Evolutionary conservation across 1,140 invertebrate genomes (phyloP).

Genomic region (Drosophila carrolli): DNA sequence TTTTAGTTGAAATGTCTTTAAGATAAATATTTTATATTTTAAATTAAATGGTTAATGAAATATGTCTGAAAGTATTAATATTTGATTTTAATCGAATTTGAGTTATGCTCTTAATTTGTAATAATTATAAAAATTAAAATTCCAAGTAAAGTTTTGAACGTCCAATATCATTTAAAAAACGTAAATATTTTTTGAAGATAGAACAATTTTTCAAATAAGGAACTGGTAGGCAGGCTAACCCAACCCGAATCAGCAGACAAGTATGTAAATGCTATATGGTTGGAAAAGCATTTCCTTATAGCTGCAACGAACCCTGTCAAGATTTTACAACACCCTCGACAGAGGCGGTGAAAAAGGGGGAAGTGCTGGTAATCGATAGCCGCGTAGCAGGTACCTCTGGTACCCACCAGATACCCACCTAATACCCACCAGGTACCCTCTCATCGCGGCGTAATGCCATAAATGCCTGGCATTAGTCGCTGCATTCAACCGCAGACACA

Average conservation of each 20-base stretch:
- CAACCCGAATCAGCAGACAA: not conserved
- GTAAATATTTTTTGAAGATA: too few relatives aligned
- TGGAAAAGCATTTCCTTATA: constrained; percentile 13
- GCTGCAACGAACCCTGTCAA: constrained; percentile 1
- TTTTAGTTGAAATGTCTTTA: too few relatives aligned
- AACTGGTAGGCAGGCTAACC: not conserved
- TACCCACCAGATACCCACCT: not conserved
- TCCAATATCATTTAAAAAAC: too few relatives aligned
- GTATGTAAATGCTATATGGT: not conserved
- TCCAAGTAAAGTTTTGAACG: too few relatives aligned
- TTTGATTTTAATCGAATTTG: too few relatives aligned
- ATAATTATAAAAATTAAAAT: too few relatives aligned
- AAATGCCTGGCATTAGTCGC: constrained; percentile 72
- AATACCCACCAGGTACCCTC: constrained; percentile 43
- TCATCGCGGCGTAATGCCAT: constrained; percentile 49
- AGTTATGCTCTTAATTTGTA: too few relatives aligned
- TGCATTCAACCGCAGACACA: constrained; percentile 74
- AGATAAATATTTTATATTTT: too few relatives aligned
- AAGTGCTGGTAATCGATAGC: constrained; percentile 48
- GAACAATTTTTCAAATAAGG: not conserved
- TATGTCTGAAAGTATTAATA: too few relatives aligned
- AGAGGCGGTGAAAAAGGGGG: constrained; percentile 9
- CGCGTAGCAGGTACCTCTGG: constrained; percentile 36
- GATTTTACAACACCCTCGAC: constrained; percentile 4
- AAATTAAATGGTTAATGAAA: too few relatives aligned